phyloP scores from a whole-genome alignment of 2,888 invertebrate species.

The Theodoxus fluviatilis region DNA sequence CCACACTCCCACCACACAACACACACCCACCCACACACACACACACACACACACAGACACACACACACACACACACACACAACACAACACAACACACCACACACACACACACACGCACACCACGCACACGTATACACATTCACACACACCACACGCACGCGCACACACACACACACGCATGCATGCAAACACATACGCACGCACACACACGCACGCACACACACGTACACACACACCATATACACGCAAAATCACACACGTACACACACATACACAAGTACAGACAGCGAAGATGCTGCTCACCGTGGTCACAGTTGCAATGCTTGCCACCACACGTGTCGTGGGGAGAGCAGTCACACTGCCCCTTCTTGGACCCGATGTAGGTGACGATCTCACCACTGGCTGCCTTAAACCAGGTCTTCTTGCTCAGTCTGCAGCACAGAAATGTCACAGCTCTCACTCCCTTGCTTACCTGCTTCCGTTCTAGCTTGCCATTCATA shows the following conservation, averaged over 20 bases:
- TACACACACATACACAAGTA: slow-evolving; percentile 8
- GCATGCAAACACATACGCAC: not conserved
- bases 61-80: slow-evolving; percentile 6
- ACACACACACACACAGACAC: not conserved
- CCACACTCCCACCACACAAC: slow-evolving; percentile 1
- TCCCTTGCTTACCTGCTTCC: too few species aligned
- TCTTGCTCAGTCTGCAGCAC: slow-evolving; percentile 43
- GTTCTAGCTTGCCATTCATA: too few species aligned
- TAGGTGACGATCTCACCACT: slow-evolving; percentile 51
- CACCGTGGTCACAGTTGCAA: slow-evolving; percentile 85
- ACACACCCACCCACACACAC: not conserved
- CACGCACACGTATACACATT: not conserved
- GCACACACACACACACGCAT: not conserved
- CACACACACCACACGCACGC: not conserved
- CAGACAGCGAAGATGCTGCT: slow-evolving; percentile 12
- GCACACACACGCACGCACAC: slow-evolving; percentile 1
- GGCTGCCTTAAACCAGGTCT: slow-evolving; percentile 52
- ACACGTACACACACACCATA: too few species aligned
- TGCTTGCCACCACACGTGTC: slow-evolving; percentile 82
- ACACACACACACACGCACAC: slow-evolving; percentile 7
- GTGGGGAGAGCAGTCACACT: slow-evolving; percentile 72
- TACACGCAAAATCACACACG: not conserved
- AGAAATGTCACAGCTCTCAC: too few species aligned
- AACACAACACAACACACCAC: not conserved
- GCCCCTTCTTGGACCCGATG: slow-evolving; percentile 43